Percentiles rank a stretch among this genome's conserved stretches.
Conservation (phyloP, 1,140 invertebrate species). For the Neomicropteryx cornuta region DNA sequence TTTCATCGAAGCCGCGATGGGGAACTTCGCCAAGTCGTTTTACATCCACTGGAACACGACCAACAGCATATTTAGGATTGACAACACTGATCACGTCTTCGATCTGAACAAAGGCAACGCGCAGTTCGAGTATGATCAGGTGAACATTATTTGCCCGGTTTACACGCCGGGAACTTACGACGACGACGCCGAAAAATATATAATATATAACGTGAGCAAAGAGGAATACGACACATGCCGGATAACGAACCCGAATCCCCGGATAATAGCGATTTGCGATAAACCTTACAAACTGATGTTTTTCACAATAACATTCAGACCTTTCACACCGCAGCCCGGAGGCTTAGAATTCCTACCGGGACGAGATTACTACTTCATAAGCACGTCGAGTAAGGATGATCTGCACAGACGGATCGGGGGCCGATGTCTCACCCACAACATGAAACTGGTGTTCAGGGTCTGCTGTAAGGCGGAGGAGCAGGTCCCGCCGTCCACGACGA, state of each 20-base stretch:
- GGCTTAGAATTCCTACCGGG: constrained; percentile 89
- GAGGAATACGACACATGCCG: constrained; percentile 93
- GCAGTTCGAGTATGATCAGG: constrained; percentile 89
- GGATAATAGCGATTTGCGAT: constrained; percentile 91
- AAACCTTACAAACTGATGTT: constrained; percentile 90
- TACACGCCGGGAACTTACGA: constrained; percentile 78
- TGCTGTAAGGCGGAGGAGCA: constrained; percentile 63
- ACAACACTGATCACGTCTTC: constrained; percentile 95
- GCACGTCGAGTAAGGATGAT: constrained; percentile 83
- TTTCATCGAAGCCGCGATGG: constrained; percentile 68
- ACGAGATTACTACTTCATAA: constrained; percentile 94
- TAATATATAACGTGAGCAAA: constrained; percentile 94
- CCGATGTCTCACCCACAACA: constrained; percentile 82
- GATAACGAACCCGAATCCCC: constrained; percentile 86
- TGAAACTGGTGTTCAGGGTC: constrained; percentile 94
- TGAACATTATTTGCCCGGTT: constrained; percentile 90
- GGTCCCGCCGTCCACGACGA: constrained; percentile 38
- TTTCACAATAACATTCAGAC: constrained; percentile 93
- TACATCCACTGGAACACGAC: constrained; percentile 81
- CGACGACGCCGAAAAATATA: constrained; percentile 88
- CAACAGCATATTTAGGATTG: constrained; percentile 89
- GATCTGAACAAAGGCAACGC: constrained; percentile 91
- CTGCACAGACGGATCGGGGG: constrained; percentile 82
- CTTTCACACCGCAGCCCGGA: constrained; percentile 90
- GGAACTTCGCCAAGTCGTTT: constrained; percentile 70